Conservation (phyloP, 2,113 vertebrate genomes). For the Brienomyrus longianalis region DNA sequence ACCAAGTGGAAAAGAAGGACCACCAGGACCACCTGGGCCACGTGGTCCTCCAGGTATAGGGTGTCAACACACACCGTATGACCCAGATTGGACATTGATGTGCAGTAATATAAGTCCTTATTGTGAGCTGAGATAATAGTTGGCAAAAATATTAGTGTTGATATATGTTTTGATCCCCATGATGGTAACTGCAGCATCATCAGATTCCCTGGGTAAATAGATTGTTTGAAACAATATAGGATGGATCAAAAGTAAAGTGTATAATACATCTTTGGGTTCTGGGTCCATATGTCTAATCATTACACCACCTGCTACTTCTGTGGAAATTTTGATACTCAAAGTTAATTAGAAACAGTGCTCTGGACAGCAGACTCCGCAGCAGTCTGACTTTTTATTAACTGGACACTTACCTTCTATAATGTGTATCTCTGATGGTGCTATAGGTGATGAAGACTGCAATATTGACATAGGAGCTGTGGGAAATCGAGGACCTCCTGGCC, state of each 20-base stretch:
- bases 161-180: background rate
- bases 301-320: background rate
- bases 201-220: background rate
- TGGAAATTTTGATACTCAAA: background rate
- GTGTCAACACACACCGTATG: background rate
- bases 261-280: background rate
- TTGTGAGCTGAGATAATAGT: background rate
- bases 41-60: conserved; percentile 56
- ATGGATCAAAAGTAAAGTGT: background rate
- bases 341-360: background rate
- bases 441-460: conserved; percentile 43
- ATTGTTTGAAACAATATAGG: background rate
- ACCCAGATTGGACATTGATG: background rate
- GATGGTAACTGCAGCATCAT: background rate
- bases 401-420: background rate
- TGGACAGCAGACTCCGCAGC: background rate
- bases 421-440: background rate
- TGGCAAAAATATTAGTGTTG: background rate
- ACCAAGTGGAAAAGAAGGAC: conserved; percentile 70
- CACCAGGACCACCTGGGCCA: conserved; percentile 62
- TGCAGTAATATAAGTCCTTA: background rate
- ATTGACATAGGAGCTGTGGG: conserved; percentile 61
- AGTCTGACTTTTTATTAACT: background rate
- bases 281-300: background rate
- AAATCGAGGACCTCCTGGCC: conserved; percentile 64